Percentiles rank a stretch among this genome's conserved stretches.
Evolutionary conservation across 2,888 invertebrate genomes (phyloP).

Genomic region (Diaperis boleti): DNA sequence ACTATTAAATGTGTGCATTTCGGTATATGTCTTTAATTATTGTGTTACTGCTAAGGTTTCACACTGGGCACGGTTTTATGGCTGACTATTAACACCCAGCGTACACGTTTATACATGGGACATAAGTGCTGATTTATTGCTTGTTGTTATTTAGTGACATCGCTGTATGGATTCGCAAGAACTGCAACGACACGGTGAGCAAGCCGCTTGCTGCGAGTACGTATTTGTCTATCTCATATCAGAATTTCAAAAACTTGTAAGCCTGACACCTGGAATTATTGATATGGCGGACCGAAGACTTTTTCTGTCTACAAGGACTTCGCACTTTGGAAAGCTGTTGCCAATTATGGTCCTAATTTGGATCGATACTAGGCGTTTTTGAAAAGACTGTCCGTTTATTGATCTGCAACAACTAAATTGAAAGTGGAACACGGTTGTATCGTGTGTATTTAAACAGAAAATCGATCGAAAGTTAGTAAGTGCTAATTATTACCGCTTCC

Average conservation of each 20-base stretch:
- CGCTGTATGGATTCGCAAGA: not conserved
- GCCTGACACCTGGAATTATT: no score
- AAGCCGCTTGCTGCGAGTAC: not conserved
- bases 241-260: no score
- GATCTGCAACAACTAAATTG: not conserved
- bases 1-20: slow-evolving; percentile 21
- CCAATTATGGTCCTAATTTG: no score
- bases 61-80: slow-evolving; percentile 21
- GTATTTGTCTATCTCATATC: no score
- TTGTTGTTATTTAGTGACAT: slow-evolving; percentile 9
- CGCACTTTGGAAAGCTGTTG: no score
- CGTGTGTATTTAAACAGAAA: not conserved
- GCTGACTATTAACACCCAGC: slow-evolving; percentile 17
- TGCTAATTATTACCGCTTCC: no score
- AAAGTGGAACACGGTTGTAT: not conserved
- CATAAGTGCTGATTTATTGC: slow-evolving; percentile 17
- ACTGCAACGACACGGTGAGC: not conserved
- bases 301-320: no score
- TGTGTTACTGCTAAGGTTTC: slow-evolving; percentile 21
- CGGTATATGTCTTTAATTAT: slow-evolving; percentile 26
- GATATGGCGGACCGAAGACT: no score
- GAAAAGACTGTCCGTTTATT: not conserved
- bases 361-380: no score
- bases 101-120: slow-evolving; percentile 3
- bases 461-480: not conserved